Conservation (phyloP, 2,797 vertebrate species). For the Taenioides sp. region DNA sequence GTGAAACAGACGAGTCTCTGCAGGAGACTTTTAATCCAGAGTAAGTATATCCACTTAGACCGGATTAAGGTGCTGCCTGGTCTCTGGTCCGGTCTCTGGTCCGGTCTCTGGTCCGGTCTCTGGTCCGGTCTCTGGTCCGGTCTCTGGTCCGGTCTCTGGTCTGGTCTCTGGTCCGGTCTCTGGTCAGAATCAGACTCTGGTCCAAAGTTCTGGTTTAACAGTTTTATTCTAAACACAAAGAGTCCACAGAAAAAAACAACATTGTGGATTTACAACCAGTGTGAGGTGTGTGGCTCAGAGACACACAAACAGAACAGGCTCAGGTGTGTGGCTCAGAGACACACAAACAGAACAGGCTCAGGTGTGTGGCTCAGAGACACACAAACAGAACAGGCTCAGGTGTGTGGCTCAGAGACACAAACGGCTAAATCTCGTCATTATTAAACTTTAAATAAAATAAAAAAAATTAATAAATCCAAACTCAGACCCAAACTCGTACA, state of each 20-base stretch:
- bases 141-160: background rate
- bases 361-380: too few relatives aligned
- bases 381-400: too few relatives aligned
- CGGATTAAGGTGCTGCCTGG: background rate
- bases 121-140: background rate
- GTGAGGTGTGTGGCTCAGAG: too few relatives aligned
- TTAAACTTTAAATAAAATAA: too few relatives aligned
- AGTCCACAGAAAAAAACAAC: background rate
- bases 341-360: too few relatives aligned
- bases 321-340: too few relatives aligned
- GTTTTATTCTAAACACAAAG: background rate
- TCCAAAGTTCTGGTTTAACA: background rate
- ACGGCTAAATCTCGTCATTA: too few relatives aligned
- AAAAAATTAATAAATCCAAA: too few relatives aligned
- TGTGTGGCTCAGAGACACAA: too few relatives aligned
- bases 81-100: background rate
- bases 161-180: background rate
- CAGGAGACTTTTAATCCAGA: background rate
- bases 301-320: background rate
- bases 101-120: background rate
- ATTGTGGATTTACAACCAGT: background rate
- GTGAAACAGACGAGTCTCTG: background rate
- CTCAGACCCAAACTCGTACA: too few relatives aligned
- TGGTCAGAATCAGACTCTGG: background rate
- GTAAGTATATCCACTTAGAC: background rate